These are phyloP conservation scores for Oceanodroma tethys DNA, from an alignment of 2,113 vertebrate genomes.

Conservation along the genomic window DNA sequence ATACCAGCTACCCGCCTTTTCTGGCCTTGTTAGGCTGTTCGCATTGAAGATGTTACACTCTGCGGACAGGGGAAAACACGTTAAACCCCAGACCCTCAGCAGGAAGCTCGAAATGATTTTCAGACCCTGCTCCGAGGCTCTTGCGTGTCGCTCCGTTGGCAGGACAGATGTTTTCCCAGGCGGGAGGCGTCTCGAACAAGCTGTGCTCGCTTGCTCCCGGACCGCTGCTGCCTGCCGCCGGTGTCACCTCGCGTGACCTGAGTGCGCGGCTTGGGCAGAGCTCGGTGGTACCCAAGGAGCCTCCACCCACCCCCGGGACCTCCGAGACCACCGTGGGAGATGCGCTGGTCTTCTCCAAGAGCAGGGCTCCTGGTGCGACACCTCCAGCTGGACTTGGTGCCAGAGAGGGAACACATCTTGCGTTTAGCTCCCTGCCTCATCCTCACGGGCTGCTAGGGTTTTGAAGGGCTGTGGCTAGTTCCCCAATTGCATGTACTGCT, in stretches of 20 bases:
- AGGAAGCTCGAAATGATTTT: neutral
- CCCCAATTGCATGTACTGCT: neutral
- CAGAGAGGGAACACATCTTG: neutral
- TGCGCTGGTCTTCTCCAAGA: neutral
- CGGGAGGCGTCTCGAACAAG: neutral
- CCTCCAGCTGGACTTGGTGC: neutral
- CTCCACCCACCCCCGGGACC: accelerated
- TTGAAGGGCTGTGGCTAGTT: neutral
- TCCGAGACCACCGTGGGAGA: neutral
- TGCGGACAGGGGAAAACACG: accelerated
- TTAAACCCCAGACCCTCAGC: neutral
- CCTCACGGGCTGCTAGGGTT: too few species aligned
- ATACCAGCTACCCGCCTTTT: neutral
- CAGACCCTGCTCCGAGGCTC: neutral
- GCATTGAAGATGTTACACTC: neutral
- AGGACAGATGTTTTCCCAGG: neutral
- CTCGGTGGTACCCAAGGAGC: neutral
- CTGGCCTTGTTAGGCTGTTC: neutral
- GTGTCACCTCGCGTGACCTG: neutral
- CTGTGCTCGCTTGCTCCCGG: neutral
- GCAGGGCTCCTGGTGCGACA: neutral
- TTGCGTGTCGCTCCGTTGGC: accelerated
- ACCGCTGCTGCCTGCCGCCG: neutral
- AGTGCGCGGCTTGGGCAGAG: neutral
- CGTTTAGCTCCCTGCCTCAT: neutral